A percentile compares a stretch with the other conserved stretches of the same genome.
Evolutionary conservation across 2,113 vertebrate species (phyloP).

Genomic region (Lophotis ruficrista): DNA sequence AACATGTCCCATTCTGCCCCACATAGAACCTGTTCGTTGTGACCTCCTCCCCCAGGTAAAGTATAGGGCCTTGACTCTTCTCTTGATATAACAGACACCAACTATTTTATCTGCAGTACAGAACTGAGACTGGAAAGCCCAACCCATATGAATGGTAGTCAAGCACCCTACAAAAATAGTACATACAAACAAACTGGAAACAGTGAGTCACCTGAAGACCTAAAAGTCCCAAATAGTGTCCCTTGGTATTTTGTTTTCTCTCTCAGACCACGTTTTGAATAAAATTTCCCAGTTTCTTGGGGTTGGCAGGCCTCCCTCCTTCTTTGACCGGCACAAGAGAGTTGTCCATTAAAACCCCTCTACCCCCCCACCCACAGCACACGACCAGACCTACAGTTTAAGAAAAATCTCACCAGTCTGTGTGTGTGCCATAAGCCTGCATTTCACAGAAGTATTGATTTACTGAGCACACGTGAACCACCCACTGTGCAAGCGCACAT

Average conservation of each 20-base stretch:
- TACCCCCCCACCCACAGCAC: not conserved
- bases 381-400: not conserved
- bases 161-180: not conserved
- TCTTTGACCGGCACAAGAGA: not conserved
- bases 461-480: not conserved
- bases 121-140: not conserved
- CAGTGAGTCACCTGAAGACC: not conserved
- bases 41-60: not conserved
- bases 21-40: not conserved
- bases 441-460: not conserved
- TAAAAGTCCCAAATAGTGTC: not conserved
- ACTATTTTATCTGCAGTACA: not conserved
- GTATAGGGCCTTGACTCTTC: not conserved
- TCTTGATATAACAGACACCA: not conserved
- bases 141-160: not conserved
- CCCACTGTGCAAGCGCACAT: fast-evolving
- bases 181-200: not conserved
- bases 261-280: not conserved
- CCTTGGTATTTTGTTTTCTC: not conserved
- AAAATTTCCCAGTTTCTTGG: not conserved
- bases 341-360: not conserved
- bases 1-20: not conserved
- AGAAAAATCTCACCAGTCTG: not conserved
- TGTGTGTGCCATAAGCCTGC: fast-evolving
- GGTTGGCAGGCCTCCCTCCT: not conserved